phyloP scores from a whole-genome alignment of 2,888 invertebrate species.

The Daptonema setosum region DNA sequence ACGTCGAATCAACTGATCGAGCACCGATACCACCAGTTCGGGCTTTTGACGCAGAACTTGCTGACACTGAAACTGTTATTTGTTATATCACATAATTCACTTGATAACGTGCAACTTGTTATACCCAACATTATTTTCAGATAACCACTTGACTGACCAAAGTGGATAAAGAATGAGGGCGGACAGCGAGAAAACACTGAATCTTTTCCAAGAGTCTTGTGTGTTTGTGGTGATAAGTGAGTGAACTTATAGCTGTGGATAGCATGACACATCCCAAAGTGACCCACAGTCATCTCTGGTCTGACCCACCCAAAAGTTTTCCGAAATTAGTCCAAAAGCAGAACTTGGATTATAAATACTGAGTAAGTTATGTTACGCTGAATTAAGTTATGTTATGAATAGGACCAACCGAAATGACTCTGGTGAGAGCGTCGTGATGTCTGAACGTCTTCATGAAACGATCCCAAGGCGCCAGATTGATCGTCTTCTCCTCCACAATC shows the following conservation, averaged over 20 bases:
- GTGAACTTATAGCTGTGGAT: no score
- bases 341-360: no score
- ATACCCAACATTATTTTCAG: no score
- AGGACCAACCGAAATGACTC: not conserved
- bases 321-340: no score
- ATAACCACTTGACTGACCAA: no score
- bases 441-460: not conserved
- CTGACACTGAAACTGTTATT: not conserved
- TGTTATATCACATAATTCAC: not conserved
- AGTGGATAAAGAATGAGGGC: no score
- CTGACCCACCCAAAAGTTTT: not conserved
- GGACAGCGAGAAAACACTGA: no score
- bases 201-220: no score
- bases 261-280: no score
- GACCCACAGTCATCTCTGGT: no score
- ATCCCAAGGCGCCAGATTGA: not conserved
- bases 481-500: no score
- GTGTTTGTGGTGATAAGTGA: no score
- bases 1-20: conserved; percentile 64
- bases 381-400: not conserved
- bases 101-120: not conserved
- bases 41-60: conserved; percentile 32
- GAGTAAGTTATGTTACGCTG: not conserved
- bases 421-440: not conserved
- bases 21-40: conserved; percentile 51